Evolutionary conservation across 2,888 invertebrate species (phyloP).

Genomic region (Trisateles emortualis): DNA sequence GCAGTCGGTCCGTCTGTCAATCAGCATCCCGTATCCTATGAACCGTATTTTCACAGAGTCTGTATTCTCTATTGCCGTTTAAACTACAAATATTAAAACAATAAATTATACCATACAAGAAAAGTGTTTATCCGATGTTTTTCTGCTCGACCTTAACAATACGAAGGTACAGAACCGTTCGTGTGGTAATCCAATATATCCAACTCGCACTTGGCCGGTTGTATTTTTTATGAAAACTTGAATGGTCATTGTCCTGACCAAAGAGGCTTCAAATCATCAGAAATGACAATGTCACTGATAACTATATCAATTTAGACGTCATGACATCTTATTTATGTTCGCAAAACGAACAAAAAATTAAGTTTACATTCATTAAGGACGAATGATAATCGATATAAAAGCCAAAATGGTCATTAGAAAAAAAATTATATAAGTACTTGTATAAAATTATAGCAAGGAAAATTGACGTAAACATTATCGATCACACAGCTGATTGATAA

Average conservation of each 20-base stretch:
- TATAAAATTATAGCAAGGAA: conserved; percentile 41
- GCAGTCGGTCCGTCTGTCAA: too few species aligned
- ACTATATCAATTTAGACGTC: conserved; percentile 48
- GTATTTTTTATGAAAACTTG: conserved; percentile 12
- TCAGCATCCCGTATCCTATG: too few species aligned
- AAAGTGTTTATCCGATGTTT: too few species aligned
- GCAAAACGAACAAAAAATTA: conserved; percentile 39
- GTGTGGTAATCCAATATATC: too few species aligned
- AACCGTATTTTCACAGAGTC: too few species aligned
- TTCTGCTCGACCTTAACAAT: too few species aligned
- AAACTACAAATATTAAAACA: too few species aligned
- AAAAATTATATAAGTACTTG: conserved; percentile 22
- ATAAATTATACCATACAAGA: too few species aligned
- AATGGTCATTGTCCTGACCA: conserved; percentile 35
- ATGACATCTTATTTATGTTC: conserved; percentile 45
- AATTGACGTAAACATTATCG: conserved; percentile 54
- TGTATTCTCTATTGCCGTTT: too few species aligned
- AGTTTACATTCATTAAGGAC: conserved; percentile 33
- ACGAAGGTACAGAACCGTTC: too few species aligned
- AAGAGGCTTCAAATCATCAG: conserved; percentile 39
- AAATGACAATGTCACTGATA: conserved; percentile 51
- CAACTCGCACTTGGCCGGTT: too few species aligned
- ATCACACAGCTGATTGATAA: conserved; percentile 54
- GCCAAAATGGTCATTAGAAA: conserved; percentile 32
- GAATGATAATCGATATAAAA: conserved; percentile 29